These are phyloP conservation scores for Hemichromis elongatus DNA, from an alignment of 2,113 vertebrate species.

Conservation along the genomic window DNA sequence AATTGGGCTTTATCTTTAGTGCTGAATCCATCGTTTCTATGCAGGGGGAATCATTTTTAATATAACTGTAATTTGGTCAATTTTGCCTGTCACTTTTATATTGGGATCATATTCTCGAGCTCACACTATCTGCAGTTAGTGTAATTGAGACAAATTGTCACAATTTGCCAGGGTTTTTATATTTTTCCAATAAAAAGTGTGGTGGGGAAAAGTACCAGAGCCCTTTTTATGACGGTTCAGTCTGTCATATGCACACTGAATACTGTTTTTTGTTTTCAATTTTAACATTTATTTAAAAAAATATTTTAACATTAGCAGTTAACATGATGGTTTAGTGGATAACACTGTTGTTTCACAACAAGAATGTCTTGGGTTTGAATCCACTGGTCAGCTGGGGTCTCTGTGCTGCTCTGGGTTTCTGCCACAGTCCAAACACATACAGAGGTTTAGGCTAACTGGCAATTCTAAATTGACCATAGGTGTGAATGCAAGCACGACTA, in stretches of 20 bases:
- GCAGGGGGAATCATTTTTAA: slow-evolving; percentile 40
- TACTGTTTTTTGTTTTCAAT: neutral
- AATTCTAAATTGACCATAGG: neutral
- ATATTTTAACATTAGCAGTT: neutral
- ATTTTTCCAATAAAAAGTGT: neutral
- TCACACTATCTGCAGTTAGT: slow-evolving; percentile 26
- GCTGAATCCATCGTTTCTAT: slow-evolving; percentile 43
- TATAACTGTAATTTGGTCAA: slow-evolving; percentile 41
- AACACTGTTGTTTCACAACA: neutral
- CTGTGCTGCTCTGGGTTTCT: neutral
- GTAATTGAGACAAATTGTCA: slow-evolving; percentile 53
- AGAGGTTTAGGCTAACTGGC: neutral
- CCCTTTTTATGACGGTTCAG: neutral
- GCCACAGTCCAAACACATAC: neutral
- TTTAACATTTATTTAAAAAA: neutral
- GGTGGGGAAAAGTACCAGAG: neutral
- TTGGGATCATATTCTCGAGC: slow-evolving; percentile 33
- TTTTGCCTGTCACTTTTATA: slow-evolving; percentile 39
- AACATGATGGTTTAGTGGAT: neutral
- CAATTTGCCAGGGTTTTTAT: slow-evolving; percentile 23
- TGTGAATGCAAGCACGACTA: neutral
- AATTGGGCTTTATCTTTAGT: slow-evolving; percentile 26
- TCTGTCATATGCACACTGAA: neutral
- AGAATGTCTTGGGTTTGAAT: neutral
- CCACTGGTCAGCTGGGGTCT: neutral